Evolutionary conservation across 1,140 invertebrate species (phyloP).

Genomic region (Drosophila setifemur): DNA sequence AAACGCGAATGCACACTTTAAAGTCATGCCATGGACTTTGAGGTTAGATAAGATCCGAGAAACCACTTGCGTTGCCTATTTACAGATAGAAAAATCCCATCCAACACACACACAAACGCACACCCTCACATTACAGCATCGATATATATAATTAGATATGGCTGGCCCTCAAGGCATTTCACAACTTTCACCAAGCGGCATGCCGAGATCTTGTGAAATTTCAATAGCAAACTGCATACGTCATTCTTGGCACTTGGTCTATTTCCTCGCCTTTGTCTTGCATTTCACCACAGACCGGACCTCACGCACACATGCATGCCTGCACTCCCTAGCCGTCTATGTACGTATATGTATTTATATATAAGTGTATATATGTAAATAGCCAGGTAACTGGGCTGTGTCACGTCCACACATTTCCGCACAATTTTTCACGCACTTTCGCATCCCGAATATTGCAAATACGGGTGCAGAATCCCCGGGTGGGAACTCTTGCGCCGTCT

Average conservation of each 20-base stretch:
- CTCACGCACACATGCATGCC: conserved; percentile 10
- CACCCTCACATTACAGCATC: not conserved
- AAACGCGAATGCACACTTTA: conserved; percentile 1
- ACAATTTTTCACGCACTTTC: conserved; percentile 4
- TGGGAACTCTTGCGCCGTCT: not conserved
- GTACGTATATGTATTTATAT: conserved; percentile 5
- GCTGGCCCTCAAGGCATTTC: conserved; percentile 17
- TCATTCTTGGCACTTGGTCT: conserved; percentile 54
- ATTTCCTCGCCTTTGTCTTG: conserved; percentile 66
- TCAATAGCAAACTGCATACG: conserved; percentile 71
- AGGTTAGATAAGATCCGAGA: conserved; percentile 52
- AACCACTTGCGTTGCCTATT: conserved; percentile 55
- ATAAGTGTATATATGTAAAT: not conserved
- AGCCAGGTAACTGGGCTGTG: conserved; percentile 22
- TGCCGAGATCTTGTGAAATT: conserved; percentile 23
- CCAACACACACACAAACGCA: conserved; percentile 3
- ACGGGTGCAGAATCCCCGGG: not conserved
- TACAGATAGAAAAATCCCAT: conserved; percentile 22
- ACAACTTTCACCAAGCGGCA: conserved; percentile 19
- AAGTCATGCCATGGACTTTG: conserved; percentile 50
- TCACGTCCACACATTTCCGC: conserved; percentile 50
- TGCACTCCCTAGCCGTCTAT: not conserved
- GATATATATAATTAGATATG: conserved; percentile 17
- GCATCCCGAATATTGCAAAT: conserved; percentile 23
- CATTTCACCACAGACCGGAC: conserved; percentile 52